A percentile compares a stretch with the other conserved stretches of the same genome.
phyloP scores from a whole-genome alignment of 2,888 invertebrate species.

The Epinotia brunnichana region DNA sequence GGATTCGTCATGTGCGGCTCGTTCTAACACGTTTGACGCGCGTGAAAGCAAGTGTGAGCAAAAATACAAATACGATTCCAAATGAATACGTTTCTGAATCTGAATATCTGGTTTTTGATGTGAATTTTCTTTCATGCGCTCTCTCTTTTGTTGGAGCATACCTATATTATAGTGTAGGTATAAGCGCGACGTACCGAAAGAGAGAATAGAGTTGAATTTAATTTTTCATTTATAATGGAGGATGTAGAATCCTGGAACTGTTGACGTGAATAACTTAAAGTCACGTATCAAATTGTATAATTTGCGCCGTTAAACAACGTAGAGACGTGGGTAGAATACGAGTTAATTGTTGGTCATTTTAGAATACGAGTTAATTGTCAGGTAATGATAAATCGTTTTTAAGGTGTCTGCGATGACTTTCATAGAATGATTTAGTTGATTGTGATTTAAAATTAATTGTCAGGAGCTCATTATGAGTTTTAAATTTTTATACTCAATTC shows the following conservation, averaged over 20 bases:
- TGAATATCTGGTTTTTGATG: too few species aligned
- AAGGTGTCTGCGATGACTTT: neutral
- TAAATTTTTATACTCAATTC: too few species aligned
- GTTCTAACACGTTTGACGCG: too few species aligned
- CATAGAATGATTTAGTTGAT: neutral
- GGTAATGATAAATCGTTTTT: neutral
- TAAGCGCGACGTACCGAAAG: too few species aligned
- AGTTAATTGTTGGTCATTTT: neutral
- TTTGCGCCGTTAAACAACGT: neutral
- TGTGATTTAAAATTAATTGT: neutral
- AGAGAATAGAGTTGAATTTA: neutral
- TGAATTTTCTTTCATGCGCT: too few species aligned
- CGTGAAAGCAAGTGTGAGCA: too few species aligned
- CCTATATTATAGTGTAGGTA: too few species aligned
- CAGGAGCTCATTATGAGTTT: neutral
- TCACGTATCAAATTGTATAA: conserved; percentile 1
- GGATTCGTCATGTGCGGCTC: too few species aligned
- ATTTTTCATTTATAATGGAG: neutral
- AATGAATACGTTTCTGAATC: too few species aligned
- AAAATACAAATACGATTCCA: too few species aligned
- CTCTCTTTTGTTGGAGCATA: too few species aligned
- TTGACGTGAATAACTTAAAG: neutral
- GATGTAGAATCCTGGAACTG: neutral
- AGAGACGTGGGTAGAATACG: neutral
- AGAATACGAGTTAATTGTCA: neutral